A percentile compares a stretch with the other conserved stretches of the same genome.
These are phyloP conservation scores for Corythoichthys intestinalis DNA, from an alignment of 2,113 vertebrate genomes.

Conservation along the genomic window DNA sequence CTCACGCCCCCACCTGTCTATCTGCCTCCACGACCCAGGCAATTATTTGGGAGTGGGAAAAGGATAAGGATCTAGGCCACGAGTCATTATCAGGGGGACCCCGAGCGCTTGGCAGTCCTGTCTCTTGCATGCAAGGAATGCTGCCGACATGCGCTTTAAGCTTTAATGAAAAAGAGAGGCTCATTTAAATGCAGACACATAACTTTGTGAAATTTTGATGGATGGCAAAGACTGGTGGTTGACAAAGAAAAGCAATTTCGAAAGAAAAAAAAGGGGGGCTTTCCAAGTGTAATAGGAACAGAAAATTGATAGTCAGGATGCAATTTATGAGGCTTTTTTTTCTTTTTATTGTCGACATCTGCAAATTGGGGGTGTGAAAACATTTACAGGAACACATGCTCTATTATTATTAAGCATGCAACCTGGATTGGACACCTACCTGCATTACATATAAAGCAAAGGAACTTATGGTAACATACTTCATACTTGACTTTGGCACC, in stretches of 20 bases:
- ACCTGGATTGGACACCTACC: slow-evolving; percentile 24
- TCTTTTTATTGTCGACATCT: slow-evolving; percentile 58
- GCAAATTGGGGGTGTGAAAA: slow-evolving; percentile 51
- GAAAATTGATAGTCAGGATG: slow-evolving; percentile 35
- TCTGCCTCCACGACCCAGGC: slow-evolving; percentile 17
- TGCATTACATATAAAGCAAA: slow-evolving; percentile 18
- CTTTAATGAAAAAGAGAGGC: slow-evolving; percentile 39
- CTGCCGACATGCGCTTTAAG: slow-evolving; percentile 39
- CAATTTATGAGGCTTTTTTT: slow-evolving; percentile 24
- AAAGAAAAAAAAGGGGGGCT: slow-evolving; percentile 18
- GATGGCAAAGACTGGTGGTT: slow-evolving; percentile 26
- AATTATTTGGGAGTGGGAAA: slow-evolving; percentile 44
- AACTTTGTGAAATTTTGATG: slow-evolving; percentile 44
- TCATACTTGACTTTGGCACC: slow-evolving; percentile 1
- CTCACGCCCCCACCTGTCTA: background rate
- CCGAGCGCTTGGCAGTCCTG: slow-evolving; percentile 55
- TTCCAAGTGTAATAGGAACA: slow-evolving; percentile 32
- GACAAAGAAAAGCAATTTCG: slow-evolving; percentile 39
- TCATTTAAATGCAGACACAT: slow-evolving; percentile 47
- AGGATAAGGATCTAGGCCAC: slow-evolving; percentile 57
- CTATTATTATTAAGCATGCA: slow-evolving; percentile 48
- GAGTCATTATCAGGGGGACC: slow-evolving; percentile 58
- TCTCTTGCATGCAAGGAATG: slow-evolving; percentile 64
- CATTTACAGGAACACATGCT: slow-evolving; percentile 47
- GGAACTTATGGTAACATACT: background rate